Percentiles rank a stretch among this genome's conserved stretches.
Evolutionary conservation across 2,797 vertebrate genomes (phyloP).

Genomic region (Gastrophryne carolinensis): DNA sequence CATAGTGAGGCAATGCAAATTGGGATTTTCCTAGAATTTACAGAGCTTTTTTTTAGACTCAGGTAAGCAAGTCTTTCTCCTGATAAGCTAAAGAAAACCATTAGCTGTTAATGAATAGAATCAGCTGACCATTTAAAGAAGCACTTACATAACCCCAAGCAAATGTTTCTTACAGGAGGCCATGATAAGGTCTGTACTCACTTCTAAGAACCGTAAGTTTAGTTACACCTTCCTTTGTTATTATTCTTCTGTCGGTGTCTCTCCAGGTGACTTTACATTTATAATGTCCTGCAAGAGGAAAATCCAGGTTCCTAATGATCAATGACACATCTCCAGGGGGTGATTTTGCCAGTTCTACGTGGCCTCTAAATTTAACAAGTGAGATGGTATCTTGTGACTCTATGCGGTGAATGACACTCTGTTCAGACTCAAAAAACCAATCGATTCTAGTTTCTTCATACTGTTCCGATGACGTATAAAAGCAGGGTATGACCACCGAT

Average conservation of each 20-base stretch:
- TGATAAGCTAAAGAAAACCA: too few species aligned
- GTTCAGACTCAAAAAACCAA: background rate
- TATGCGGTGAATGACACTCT: background rate
- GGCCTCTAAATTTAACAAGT: background rate
- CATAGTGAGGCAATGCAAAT: too few species aligned
- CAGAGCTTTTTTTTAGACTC: too few species aligned
- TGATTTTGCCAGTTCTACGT: background rate
- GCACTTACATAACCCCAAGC: too few species aligned
- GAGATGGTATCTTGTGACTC: background rate
- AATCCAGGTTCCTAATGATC: background rate
- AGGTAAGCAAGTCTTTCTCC: too few species aligned
- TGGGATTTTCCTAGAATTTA: too few species aligned
- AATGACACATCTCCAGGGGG: conserved; percentile 21
- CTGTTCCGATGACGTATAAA: background rate
- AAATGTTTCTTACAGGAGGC: too few species aligned
- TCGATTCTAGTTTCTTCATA: background rate
- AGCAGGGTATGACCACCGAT: conserved; percentile 23
- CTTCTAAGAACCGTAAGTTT: background rate
- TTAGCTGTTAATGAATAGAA: too few species aligned
- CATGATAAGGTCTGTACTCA: too few species aligned
- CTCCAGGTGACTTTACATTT: conserved; percentile 24
- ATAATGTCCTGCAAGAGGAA: background rate
- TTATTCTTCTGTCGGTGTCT: background rate
- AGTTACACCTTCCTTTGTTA: background rate
- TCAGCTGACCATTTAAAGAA: too few species aligned